Conservation (phyloP, 2,797 vertebrate genomes). For the Neosilurus mollespiculum region DNA sequence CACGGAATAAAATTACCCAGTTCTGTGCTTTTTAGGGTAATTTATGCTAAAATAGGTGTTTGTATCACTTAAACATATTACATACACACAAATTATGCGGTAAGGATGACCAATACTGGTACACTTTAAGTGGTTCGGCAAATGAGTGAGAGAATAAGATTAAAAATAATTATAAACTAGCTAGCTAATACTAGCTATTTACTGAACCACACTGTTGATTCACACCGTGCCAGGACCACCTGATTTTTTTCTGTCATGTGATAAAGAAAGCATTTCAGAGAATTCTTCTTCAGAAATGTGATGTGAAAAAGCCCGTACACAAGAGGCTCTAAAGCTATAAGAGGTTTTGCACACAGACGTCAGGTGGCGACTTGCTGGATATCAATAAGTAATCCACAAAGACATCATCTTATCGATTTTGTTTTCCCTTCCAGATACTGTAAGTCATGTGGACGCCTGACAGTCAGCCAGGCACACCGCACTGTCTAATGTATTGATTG, state of each 20-base stretch:
- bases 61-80: too few species aligned
- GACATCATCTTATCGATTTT: conserved; percentile 41
- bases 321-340: not conserved
- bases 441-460: conserved; percentile 22
- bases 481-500: conserved; percentile 13
- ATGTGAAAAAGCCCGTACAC: not conserved
- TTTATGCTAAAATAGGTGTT: too few species aligned
- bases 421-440: conserved; percentile 12
- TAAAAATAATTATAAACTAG: not conserved
- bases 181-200: not conserved
- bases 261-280: not conserved
- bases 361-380: not conserved
- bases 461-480: conserved; percentile 11
- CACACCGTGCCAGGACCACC: not conserved
- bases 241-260: not conserved
- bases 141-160: too few species aligned
- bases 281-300: not conserved
- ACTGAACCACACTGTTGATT: not conserved
- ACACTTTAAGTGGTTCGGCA: too few species aligned
- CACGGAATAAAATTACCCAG: too few species aligned
- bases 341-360: not conserved
- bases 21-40: too few species aligned
- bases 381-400: conserved; percentile 15
- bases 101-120: too few species aligned
- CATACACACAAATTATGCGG: too few species aligned